phyloP scores from a whole-genome alignment of 2,797 vertebrate genomes.

The Esox masquinongy region DNA sequence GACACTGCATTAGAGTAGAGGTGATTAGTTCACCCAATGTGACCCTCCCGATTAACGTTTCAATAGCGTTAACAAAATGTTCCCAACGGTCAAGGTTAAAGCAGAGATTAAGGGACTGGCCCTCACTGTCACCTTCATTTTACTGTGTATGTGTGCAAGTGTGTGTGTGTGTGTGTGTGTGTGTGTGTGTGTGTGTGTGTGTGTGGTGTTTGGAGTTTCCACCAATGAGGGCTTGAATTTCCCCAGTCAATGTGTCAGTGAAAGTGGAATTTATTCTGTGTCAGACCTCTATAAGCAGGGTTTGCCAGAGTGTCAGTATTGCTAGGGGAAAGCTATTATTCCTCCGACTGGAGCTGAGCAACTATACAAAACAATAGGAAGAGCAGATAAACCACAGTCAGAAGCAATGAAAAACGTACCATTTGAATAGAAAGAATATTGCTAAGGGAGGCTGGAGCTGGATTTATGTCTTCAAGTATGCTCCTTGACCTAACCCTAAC shows the following conservation, averaged over 20 bases:
- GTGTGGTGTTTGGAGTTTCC: conserved; percentile 2
- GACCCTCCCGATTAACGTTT: conserved; percentile 44
- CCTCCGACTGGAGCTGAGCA: conserved; percentile 24
- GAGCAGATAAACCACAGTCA: conserved; percentile 26
- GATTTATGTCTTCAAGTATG: conserved; percentile 59
- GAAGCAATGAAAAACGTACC: conserved; percentile 22
- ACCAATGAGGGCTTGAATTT: conserved; percentile 31
- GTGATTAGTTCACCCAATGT: conserved; percentile 35
- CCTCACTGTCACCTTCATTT: conserved; percentile 11
- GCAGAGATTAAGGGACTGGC: conserved; percentile 24
- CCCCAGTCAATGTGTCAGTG: conserved; percentile 29
- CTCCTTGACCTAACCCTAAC: conserved; percentile 56
- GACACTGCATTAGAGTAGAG: conserved; percentile 18
- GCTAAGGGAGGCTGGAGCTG: conserved; percentile 35
- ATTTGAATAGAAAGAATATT: conserved; percentile 36
- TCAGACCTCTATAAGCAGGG: conserved; percentile 25
- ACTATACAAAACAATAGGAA: conserved; percentile 19
- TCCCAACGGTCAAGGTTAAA: conserved; percentile 30
- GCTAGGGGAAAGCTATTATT: conserved; percentile 27
- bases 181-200: no score
- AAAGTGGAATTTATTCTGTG: conserved; percentile 27
- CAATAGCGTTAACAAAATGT: conserved; percentile 44
- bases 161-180: no score
- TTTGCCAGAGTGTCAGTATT: conserved; percentile 30
- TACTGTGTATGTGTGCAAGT: not conserved